Evolutionary conservation across 1,140 invertebrate genomes (phyloP).

Genomic region (Cotesia glomerata): DNA sequence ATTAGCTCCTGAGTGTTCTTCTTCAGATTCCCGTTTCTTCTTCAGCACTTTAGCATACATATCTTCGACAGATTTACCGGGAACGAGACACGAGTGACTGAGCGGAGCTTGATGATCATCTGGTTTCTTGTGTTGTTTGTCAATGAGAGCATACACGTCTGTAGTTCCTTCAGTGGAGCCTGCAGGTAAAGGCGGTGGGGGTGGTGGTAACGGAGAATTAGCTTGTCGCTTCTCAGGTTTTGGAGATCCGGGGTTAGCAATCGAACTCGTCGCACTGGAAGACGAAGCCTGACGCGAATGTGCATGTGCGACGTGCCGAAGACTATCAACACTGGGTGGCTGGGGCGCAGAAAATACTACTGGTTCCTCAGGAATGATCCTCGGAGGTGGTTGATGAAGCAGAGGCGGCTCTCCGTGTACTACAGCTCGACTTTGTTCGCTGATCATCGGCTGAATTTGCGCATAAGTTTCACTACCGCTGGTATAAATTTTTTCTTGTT

Average conservation of each 20-base stretch:
- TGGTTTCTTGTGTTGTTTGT: conserved; percentile 52
- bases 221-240: conserved; percentile 87
- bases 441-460: conserved; percentile 75
- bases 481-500: conserved; percentile 76
- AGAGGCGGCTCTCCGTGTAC: conserved; percentile 59
- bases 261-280: conserved; percentile 76
- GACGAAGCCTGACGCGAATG: conserved; percentile 81
- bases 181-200: conserved; percentile 71
- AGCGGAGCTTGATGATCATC: conserved; percentile 47
- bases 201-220: conserved; percentile 66
- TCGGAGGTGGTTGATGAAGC: conserved; percentile 35
- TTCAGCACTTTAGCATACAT: conserved; percentile 89
- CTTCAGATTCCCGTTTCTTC: conserved; percentile 60
- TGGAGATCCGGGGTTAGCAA: conserved; percentile 77
- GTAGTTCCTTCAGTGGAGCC: conserved; percentile 59
- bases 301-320: conserved; percentile 68
- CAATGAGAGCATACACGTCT: conserved; percentile 52
- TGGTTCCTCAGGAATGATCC: conserved; percentile 41
- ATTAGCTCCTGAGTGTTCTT: conserved; percentile 27
- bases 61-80: conserved; percentile 75
- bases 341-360: conserved; percentile 58
- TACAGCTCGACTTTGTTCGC: conserved; percentile 61
- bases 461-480: conserved; percentile 89
- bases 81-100: conserved; percentile 37
- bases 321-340: conserved; percentile 68